Evolutionary conservation across 2,888 invertebrate species (phyloP).

Genomic region (Lasioglossum vierecki): DNA sequence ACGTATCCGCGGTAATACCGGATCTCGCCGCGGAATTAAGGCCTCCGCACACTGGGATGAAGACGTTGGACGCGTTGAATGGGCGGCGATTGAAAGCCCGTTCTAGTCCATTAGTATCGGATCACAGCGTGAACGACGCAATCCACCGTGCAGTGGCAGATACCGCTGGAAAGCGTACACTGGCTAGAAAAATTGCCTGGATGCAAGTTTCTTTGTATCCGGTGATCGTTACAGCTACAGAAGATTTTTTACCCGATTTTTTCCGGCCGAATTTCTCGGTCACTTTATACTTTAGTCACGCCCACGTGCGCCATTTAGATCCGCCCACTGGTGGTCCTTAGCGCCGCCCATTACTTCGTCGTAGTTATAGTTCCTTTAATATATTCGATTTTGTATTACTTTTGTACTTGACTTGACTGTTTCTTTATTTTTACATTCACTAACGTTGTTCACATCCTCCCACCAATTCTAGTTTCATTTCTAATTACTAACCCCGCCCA

Average conservation of each 20-base stretch:
- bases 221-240: fast-evolving
- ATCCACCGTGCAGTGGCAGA: neutral
- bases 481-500: neutral
- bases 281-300: neutral
- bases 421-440: too few relatives aligned
- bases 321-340: neutral
- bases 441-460: too few relatives aligned
- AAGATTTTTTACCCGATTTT: neutral
- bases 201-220: neutral
- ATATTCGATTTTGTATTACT: neutral
- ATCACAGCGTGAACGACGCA: neutral
- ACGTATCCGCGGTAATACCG: slow-evolving; percentile 64
- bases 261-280: neutral
- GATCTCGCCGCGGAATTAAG: slow-evolving; percentile 57
- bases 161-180: neutral
- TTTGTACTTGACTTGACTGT: too few relatives aligned
- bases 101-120: neutral
- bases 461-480: too few relatives aligned
- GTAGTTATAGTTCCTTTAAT: neutral
- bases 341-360: neutral
- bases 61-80: neutral
- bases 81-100: neutral
- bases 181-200: neutral
- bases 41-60: slow-evolving; percentile 43
- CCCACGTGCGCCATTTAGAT: neutral